These are phyloP conservation scores for Drosophila demipolita DNA, from an alignment of 2,888 invertebrate genomes.

Conservation along the genomic window DNA sequence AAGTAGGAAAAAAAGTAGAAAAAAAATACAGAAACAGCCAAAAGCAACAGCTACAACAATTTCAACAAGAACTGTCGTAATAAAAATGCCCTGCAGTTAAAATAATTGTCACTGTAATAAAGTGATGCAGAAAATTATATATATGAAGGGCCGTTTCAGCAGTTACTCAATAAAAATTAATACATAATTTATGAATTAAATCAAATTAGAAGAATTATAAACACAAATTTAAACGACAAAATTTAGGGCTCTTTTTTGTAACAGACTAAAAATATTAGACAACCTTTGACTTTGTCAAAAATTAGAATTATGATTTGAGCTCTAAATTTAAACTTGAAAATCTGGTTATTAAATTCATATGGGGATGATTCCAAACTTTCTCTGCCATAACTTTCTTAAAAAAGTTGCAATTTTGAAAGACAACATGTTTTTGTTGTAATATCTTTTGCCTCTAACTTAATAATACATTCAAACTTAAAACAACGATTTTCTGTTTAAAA, in stretches of 20 bases:
- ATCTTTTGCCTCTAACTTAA: background rate
- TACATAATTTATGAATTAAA: too few species aligned
- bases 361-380: background rate
- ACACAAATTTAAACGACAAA: background rate
- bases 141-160: constrained; percentile 46
- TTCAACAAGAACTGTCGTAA: constrained; percentile 70
- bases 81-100: constrained; percentile 80
- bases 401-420: too few species aligned
- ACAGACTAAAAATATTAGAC: background rate
- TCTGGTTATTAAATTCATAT: background rate
- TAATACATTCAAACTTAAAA: background rate
- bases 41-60: constrained; percentile 30
- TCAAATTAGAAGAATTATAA: too few species aligned
- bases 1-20: background rate
- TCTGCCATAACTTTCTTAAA: too few species aligned
- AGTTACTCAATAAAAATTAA: constrained; percentile 1
- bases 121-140: constrained; percentile 77
- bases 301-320: background rate
- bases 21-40: constrained; percentile 14
- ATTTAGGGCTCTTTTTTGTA: rapidly evolving
- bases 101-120: constrained; percentile 81
- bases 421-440: background rate
- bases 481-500: too few species aligned
- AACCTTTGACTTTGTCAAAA: background rate
- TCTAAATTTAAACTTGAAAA: background rate